Evolutionary conservation across 2,797 vertebrate genomes (phyloP), one percentile per base, ranked within the genome.

Genomic region (Gastrophryne carolinensis): DNA sequence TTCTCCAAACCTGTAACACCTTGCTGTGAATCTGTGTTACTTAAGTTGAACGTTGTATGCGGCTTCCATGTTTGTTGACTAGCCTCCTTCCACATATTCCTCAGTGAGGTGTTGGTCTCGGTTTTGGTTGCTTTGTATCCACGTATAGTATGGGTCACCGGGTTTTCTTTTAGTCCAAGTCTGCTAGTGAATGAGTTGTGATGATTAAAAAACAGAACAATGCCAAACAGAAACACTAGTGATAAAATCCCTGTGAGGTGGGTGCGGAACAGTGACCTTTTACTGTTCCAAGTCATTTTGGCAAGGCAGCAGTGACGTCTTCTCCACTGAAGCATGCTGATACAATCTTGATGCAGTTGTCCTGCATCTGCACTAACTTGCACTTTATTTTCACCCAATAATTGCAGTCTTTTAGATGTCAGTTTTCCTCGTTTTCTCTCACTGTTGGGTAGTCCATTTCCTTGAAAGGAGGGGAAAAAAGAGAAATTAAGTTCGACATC

Each of bases 241-340:
- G 90, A 92, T 11, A 96, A 54, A n/a, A 95, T 78, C 26, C 91
- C 94, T 1, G 92, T 89, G 10, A 91, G 88, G 17, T 95, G 92
- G 0, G 91, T 90, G 21, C 92, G 94, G 82, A 94, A 96, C 62
- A 94, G 92, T 61, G 95, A 95, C 35, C 95, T 89, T 79, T 92
- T 92, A 82, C 91, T 82, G 83, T 93, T 96, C 94, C 97, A 99
- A 88, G 93, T 96, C 95, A 98, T 96, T 89, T 98, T 99, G 85
- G 93, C 92, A 83, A 94, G 93, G 91, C 96, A 98, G 86, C 94
- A 98, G 82, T 97, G 94, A 80, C 97, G 89, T 85, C 98, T 93
- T 85, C 97, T 94, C 95, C 96, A 97, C 95, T 96, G 97, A 85
- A 91, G 85, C 98, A 99, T 99, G 93, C 87, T 96, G 93, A 89